Conservation (phyloP, 2,797 vertebrate species). For the Lithobates sylvaticus region DNA sequence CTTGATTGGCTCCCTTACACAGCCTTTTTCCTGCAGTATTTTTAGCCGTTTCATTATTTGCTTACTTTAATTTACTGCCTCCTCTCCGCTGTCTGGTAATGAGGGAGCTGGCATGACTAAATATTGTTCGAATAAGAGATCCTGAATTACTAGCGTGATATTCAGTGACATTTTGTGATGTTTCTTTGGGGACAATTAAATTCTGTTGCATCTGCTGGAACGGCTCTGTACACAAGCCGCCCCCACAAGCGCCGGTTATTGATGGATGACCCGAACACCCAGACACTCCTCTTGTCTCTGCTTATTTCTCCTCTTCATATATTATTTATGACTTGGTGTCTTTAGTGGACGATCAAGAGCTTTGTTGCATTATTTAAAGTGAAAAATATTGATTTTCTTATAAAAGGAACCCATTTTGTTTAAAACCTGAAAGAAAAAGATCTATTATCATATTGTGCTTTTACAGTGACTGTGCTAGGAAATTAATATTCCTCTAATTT, state of each 20-base stretch:
- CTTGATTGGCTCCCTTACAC: too few relatives aligned
- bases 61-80: not conserved
- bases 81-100: not conserved
- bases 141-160: constrained; percentile 37
- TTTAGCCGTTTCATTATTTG: not conserved
- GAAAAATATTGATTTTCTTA: constrained; percentile 46
- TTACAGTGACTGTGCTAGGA: not conserved
- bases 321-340: constrained; percentile 48
- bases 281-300: constrained; percentile 4
- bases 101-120: constrained; percentile 7
- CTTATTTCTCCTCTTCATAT: constrained; percentile 44
- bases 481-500: not conserved
- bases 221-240: constrained; percentile 4
- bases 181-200: constrained; percentile 36
- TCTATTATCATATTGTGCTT: constrained; percentile 8
- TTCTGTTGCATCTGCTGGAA: constrained; percentile 16
- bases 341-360: constrained; percentile 30
- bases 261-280: constrained; percentile 25
- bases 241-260: constrained; percentile 23
- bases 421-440: constrained; percentile 19
- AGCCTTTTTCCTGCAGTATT: too few relatives aligned
- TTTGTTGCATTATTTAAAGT: constrained; percentile 52
- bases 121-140: constrained; percentile 28
- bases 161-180: constrained; percentile 49
- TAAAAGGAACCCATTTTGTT: constrained; percentile 43